These are phyloP conservation scores for Hypocryptadius cinnamomeus DNA, from an alignment of 2,113 vertebrate species.

Conservation along the genomic window DNA sequence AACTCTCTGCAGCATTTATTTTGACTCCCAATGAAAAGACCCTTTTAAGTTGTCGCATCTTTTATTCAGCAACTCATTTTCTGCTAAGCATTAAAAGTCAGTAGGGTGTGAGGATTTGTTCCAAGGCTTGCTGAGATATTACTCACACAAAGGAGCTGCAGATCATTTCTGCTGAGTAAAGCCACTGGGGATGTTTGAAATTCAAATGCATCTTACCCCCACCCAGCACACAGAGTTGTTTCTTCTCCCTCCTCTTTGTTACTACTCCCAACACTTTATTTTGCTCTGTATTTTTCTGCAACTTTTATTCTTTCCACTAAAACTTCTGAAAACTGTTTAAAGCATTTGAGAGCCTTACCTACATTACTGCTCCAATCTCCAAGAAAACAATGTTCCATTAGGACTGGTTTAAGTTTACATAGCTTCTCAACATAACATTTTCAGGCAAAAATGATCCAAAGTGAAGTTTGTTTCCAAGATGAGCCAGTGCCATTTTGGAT, in stretches of 20 bases:
- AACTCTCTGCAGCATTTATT: constrained; percentile 7
- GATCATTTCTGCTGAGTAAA: constrained; percentile 39
- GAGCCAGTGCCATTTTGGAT: neutral
- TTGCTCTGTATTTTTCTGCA: neutral
- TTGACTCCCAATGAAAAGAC: constrained; percentile 21
- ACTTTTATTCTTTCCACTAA: neutral
- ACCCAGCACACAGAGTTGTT: neutral
- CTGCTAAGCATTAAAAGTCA: constrained; percentile 27
- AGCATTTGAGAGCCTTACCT: neutral
- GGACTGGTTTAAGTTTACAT: neutral
- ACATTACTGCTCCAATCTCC: neutral
- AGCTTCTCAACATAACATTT: neutral
- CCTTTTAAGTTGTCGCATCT: constrained; percentile 22
- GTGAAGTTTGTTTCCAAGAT: neutral
- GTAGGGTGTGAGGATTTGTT: constrained; percentile 32
- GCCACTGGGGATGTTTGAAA: neutral
- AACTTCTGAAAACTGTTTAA: neutral
- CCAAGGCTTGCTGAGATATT: constrained; percentile 32
- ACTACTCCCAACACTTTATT: neutral
- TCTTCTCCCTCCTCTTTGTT: neutral
- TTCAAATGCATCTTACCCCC: neutral
- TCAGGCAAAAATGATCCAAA: neutral
- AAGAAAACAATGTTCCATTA: neutral
- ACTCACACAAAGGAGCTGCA: constrained; percentile 9
- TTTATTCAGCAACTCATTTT: constrained; percentile 43